These are phyloP conservation scores for Apodemia duryi DNA, from an alignment of 2,888 invertebrate genomes.

Conservation along the genomic window DNA sequence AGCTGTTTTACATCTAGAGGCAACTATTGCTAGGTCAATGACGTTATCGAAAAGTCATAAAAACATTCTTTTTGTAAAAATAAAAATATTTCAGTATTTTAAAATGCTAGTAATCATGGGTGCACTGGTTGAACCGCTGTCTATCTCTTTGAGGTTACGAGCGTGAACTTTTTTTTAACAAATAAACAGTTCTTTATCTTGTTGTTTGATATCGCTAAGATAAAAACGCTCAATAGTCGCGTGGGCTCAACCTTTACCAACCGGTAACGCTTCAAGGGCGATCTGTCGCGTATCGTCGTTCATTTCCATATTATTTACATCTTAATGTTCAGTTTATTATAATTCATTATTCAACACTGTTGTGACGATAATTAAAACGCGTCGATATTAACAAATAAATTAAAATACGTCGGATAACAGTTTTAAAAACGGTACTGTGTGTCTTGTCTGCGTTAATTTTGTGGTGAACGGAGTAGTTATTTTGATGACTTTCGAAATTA, in stretches of 20 bases:
- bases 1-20: no score
- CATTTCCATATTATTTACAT: conserved; percentile 7
- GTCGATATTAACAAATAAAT: not conserved
- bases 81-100: no score
- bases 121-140: no score
- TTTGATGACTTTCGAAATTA: no score
- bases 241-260: not conserved
- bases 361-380: not conserved
- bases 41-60: no score
- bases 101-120: no score
- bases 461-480: no score
- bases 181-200: not conserved
- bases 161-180: no score
- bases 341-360: not conserved
- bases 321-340: conserved; percentile 5
- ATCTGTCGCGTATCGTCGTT: not conserved
- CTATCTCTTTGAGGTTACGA: no score
- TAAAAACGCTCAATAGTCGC: not conserved
- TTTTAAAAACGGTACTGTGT: not conserved
- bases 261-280: conserved; percentile 6
- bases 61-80: no score
- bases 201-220: not conserved
- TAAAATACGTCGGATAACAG: conserved; percentile 5
- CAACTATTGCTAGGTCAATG: no score
- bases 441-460: not conserved